Conservation (phyloP, 2,888 invertebrate genomes). For the Pollenia labialis region DNA sequence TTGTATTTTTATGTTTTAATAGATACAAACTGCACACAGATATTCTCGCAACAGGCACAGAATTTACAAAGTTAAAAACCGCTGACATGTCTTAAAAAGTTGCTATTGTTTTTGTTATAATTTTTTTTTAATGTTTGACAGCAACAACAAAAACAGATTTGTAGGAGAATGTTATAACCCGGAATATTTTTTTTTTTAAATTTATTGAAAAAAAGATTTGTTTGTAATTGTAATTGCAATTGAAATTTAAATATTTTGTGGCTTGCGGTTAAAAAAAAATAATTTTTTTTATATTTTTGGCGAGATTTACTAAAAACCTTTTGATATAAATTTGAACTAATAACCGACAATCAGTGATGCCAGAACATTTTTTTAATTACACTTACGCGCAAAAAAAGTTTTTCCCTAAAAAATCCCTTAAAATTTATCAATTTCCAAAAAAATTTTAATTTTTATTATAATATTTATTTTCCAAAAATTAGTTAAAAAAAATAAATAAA, state of each 20-base stretch:
- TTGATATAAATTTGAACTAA: no score
- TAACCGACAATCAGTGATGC: no score
- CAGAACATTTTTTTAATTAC: no score
- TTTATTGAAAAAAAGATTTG: constrained; percentile 6
- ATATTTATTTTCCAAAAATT: no score
- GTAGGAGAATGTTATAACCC: constrained; percentile 31
- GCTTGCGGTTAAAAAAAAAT: constrained; percentile 32
- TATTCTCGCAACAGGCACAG: neutral
- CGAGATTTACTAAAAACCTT: neutral
- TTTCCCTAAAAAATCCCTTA: no score
- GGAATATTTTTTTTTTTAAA: constrained; percentile 24
- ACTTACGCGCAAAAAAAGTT: no score
- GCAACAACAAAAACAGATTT: constrained; percentile 35
- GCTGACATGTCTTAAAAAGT: constrained; percentile 62
- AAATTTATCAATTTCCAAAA: no score
- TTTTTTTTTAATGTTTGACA: constrained; percentile 43
- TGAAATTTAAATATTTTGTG: constrained; percentile 45
- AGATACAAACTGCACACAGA: constrained; percentile 9
- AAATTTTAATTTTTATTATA: no score
- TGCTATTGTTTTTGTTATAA: constrained; percentile 15
- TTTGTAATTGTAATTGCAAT: constrained; percentile 12
- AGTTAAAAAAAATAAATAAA: no score
- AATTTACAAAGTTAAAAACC: constrained; percentile 53
- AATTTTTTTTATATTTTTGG: neutral
- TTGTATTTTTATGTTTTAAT: constrained; percentile 47